Evolutionary conservation across 2,113 vertebrate species (phyloP).

Genomic region (Plecotus auritus): DNA sequence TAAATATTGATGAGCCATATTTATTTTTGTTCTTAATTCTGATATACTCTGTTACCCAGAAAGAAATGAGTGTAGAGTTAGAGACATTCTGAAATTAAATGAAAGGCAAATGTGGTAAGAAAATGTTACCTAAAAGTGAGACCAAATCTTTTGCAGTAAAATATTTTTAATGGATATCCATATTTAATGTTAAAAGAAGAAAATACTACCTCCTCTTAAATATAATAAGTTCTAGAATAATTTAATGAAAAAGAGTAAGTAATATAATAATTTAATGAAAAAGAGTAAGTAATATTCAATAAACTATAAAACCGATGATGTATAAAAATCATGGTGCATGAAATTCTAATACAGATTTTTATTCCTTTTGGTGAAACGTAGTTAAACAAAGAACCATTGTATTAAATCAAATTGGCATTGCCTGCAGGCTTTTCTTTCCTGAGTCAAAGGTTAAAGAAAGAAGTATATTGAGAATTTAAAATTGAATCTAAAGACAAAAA

Average conservation of each 20-base stretch:
- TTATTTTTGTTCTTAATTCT: conserved; percentile 25
- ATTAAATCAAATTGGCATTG: neutral
- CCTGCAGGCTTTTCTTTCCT: neutral
- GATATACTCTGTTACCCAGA: neutral
- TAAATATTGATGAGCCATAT: neutral
- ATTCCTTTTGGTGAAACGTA: neutral
- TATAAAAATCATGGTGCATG: neutral
- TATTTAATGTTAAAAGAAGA: neutral
- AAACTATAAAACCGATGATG: neutral
- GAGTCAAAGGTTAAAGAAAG: conserved; percentile 32
- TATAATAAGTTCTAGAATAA: neutral
- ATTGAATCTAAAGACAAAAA: neutral
- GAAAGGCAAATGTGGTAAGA: neutral
- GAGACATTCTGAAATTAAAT: conserved; percentile 21
- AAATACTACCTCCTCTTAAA: neutral
- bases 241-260: conserved; percentile 18
- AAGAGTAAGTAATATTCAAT: conserved; percentile 13
- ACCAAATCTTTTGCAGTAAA: neutral
- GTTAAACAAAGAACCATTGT: neutral
- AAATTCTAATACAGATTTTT: conserved; percentile 11
- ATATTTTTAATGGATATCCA: neutral
- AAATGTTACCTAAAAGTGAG: neutral
- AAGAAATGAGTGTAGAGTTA: neutral
- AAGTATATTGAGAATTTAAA: neutral
- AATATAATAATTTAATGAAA: conserved; percentile 25